Percentiles rank a stretch among this genome's conserved stretches.
Conservation (phyloP, 2,797 vertebrate genomes). For the Kryptolebias ocellatus region DNA sequence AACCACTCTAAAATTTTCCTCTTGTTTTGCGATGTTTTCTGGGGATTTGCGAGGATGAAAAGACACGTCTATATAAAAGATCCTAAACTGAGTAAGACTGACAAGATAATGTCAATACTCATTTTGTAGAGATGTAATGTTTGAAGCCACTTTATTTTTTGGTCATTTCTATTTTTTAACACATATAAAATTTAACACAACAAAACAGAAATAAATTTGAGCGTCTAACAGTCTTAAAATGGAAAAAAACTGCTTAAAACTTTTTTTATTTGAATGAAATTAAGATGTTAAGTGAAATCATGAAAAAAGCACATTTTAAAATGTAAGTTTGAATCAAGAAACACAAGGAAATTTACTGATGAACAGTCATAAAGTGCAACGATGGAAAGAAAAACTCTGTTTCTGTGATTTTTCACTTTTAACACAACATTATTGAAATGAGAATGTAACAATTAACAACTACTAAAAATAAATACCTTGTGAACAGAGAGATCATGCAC, state of each 20-base stretch:
- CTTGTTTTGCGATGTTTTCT: not conserved
- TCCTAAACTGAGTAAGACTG: conserved; percentile 1
- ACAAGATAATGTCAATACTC: not conserved
- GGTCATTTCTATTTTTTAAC: not conserved
- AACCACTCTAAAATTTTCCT: not conserved
- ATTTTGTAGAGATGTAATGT: not conserved
- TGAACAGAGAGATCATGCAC: no score
- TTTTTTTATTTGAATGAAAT: not conserved
- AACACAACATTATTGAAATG: not conserved
- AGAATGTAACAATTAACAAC: not conserved
- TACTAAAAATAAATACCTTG: no score
- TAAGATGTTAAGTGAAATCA: not conserved
- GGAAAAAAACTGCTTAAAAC: not conserved
- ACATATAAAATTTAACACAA: not conserved
- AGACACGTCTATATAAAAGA: not conserved
- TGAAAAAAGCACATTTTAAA: not conserved
- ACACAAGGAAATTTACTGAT: no score
- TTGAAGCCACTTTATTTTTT: not conserved
- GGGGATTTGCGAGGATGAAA: not conserved
- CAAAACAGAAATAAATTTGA: not conserved
- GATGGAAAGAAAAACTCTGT: no score
- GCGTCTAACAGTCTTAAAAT: not conserved
- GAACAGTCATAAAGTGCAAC: no score
- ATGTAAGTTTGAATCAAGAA: no score
- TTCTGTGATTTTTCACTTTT: no score